Conservation (phyloP, 2,888 invertebrate genomes). For the Sesamia inferens region DNA sequence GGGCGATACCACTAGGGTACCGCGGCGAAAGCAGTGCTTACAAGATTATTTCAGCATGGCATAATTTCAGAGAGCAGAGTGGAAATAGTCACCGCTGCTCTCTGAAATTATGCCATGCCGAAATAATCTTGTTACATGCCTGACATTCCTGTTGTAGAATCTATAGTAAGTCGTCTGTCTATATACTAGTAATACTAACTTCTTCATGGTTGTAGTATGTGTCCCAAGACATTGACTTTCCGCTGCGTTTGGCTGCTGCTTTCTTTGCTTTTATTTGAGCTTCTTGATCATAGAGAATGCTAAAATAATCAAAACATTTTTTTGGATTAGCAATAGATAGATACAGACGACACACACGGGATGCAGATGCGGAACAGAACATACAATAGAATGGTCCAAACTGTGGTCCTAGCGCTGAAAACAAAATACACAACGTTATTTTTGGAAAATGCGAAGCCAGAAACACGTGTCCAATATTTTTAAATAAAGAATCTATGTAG, state of each 20-base stretch:
- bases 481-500: too few relatives aligned
- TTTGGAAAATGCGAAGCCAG: too few relatives aligned
- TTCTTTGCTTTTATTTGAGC: conserved; percentile 67
- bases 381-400: background rate
- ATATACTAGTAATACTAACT: conserved; percentile 65
- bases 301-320: conserved; percentile 57
- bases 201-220: conserved; percentile 79
- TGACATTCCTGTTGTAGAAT: too few relatives aligned
- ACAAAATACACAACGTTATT: background rate
- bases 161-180: too few relatives aligned
- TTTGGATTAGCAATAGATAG: background rate
- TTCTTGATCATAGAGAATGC: conserved; percentile 82
- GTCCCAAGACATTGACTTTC: conserved; percentile 80
- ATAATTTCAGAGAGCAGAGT: too few relatives aligned
- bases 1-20: too few relatives aligned
- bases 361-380: background rate
- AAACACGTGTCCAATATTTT: too few relatives aligned
- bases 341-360: background rate
- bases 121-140: too few relatives aligned
- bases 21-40: too few relatives aligned
- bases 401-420: background rate
- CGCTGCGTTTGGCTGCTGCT: conserved; percentile 69
- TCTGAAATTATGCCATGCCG: too few relatives aligned
- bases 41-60: too few relatives aligned
- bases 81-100: too few relatives aligned